Evolutionary conservation across 64 coral and sea anemone species (phyloP).

Genomic region (Stichodactyla mertensii): DNA sequence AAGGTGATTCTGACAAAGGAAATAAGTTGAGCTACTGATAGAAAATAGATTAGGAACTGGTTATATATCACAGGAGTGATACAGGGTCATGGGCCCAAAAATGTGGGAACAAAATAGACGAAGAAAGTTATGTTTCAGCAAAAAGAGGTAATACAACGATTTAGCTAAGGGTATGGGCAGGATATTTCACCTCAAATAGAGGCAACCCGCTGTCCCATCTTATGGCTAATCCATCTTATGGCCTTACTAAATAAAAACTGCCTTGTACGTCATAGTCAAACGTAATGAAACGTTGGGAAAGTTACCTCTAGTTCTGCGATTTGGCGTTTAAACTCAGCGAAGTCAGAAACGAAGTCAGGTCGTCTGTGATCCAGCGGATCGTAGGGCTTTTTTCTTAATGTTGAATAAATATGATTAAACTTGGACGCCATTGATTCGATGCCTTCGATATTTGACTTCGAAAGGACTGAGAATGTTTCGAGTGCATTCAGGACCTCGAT

Average conservation of each 20-base stretch:
- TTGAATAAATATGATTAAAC: conserved; percentile 82
- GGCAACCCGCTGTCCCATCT: background rate
- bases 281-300: no score
- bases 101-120: no score
- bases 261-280: background rate
- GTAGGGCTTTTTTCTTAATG: conserved; percentile 78
- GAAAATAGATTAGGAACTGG: background rate
- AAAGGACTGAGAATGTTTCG: conserved; percentile 85
- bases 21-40: background rate
- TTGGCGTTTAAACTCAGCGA: conserved; percentile 66
- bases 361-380: conserved; percentile 81
- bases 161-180: no score
- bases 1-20: conserved; percentile 41
- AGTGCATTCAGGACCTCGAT: conserved; percentile 78
- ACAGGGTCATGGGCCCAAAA: no score
- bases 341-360: conserved; percentile 71
- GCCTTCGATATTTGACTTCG: conserved; percentile 90
- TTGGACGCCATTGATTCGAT: conserved; percentile 71
- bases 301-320: conserved; percentile 67
- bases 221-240: no score
- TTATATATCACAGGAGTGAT: no score
- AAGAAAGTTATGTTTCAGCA: no score
- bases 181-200: no score
- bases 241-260: no score
- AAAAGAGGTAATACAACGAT: no score